phyloP scores from a whole-genome alignment of 2,888 invertebrate species.

The Chironomus tentans region DNA sequence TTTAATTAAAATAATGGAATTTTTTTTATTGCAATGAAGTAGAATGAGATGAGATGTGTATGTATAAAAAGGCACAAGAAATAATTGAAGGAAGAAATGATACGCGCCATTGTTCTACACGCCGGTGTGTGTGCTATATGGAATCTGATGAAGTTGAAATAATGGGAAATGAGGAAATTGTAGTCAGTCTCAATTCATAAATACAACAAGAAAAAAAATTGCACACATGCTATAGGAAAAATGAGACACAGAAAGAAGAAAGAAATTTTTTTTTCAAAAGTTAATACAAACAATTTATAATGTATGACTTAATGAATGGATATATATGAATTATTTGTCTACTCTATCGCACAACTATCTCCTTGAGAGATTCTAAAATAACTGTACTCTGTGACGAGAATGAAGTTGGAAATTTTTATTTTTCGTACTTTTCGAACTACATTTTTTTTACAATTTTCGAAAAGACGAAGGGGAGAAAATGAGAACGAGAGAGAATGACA shows the following conservation, averaged over 20 bases:
- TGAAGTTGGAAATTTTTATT: neutral
- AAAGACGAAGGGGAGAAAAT: neutral
- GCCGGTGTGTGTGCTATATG: neutral
- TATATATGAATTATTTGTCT: neutral
- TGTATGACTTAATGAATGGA: neutral
- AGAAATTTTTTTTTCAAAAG: too few species aligned
- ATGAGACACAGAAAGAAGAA: neutral
- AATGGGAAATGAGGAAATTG: neutral
- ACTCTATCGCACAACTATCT: neutral
- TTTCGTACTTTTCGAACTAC: neutral
- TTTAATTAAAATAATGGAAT: conserved; percentile 17
- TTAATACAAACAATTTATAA: too few species aligned
- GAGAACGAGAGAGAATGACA: neutral
- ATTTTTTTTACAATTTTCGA: neutral
- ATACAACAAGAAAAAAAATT: neutral
- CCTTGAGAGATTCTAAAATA: neutral
- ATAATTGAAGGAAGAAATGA: neutral
- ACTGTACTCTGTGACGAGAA: neutral
- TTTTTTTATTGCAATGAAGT: neutral
- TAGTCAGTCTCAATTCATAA: neutral
- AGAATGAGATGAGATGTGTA: neutral
- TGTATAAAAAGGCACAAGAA: neutral
- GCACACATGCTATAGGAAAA: neutral
- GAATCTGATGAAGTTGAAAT: too few species aligned
- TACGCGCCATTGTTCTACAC: neutral